phyloP scores from a whole-genome alignment of 2,888 invertebrate genomes.

The Perizoma flavofasciatum region DNA sequence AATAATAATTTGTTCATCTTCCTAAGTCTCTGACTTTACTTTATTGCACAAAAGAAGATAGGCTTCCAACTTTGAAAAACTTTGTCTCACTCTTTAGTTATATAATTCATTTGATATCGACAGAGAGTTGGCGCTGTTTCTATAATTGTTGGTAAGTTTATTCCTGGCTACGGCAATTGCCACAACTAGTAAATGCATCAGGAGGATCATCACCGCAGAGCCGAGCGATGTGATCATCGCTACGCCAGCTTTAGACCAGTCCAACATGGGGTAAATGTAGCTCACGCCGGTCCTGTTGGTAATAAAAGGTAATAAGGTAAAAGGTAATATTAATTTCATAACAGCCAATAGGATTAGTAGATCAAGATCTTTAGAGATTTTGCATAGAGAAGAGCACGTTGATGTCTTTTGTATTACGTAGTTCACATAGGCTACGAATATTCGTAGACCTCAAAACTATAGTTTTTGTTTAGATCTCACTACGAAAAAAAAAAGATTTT shows the following conservation, averaged over 20 bases:
- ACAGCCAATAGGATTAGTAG: too few species aligned
- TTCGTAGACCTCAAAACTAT: neutral
- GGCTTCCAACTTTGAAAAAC: neutral
- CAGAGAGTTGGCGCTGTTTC: conserved; percentile 45
- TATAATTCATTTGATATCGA: conserved; percentile 46
- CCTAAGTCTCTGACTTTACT: too few species aligned
- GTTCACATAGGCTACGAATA: too few species aligned
- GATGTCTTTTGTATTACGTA: conserved; percentile 4
- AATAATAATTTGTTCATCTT: too few species aligned
- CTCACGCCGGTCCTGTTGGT: conserved; percentile 82
- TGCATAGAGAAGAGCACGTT: neutral
- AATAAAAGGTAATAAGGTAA: neutral
- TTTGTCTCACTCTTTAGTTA: conserved; percentile 23
- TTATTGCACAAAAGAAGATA: too few species aligned
- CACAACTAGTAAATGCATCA: conserved; percentile 85
- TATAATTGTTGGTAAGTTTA: conserved; percentile 47
- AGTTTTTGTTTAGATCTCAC: too few species aligned
- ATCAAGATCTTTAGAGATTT: too few species aligned
- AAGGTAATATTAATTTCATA: neutral
- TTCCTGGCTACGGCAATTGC: conserved; percentile 78
- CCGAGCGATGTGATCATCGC: conserved; percentile 84
- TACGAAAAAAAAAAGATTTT: too few species aligned
- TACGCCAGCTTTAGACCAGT: conserved; percentile 88
- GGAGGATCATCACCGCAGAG: conserved; percentile 82
- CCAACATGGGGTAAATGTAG: conserved; percentile 89